Evolutionary conservation across 2,113 vertebrate species (phyloP).

Genomic region (Anarhynchus alexandrinus): DNA sequence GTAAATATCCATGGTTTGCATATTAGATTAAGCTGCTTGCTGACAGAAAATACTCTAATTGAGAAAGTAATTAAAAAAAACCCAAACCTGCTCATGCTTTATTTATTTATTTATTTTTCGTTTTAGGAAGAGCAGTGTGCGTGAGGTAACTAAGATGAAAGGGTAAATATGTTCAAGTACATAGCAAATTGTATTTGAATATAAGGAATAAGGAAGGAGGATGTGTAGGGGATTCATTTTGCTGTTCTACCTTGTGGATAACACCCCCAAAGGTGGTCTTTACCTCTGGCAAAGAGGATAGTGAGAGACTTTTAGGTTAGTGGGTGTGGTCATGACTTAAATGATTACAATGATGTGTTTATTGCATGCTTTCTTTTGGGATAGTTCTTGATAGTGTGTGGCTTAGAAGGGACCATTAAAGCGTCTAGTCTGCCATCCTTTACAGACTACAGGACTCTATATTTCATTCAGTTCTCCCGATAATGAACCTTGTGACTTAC

Average conservation of each 20-base stretch:
- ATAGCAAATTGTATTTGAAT: background rate
- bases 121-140: background rate
- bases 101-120: background rate
- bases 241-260: background rate
- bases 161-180: background rate
- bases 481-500: background rate
- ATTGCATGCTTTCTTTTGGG: background rate
- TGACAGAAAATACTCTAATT: slow-evolving; percentile 1
- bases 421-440: background rate
- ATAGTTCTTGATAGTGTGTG: background rate
- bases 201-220: background rate
- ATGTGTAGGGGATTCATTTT: background rate
- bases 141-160: background rate
- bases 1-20: background rate
- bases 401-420: background rate
- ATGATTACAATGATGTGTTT: background rate
- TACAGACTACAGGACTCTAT: background rate
- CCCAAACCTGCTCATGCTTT: background rate
- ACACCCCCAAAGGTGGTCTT: background rate
- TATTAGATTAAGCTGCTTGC: background rate
- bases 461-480: background rate
- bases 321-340: background rate
- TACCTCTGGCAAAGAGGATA: background rate
- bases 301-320: background rate
- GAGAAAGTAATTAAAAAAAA: background rate